Base-by-base conservation (phyloP, 2,888 invertebrate genomes). In the Diaphora mendica region DNA sequence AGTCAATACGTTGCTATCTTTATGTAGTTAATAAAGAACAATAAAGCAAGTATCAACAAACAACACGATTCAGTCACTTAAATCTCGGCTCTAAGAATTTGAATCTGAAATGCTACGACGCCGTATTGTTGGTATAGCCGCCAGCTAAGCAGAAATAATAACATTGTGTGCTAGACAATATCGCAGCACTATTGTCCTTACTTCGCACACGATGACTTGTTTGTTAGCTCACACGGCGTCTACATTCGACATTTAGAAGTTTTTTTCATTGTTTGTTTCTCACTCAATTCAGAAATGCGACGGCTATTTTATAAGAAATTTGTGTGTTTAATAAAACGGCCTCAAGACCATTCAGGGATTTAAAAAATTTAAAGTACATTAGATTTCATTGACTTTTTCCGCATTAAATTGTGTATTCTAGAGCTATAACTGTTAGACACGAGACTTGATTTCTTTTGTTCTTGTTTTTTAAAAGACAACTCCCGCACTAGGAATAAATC, bases 171-270 rank as follows among this genome's bases (percentile, higher is more conserved):
- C 51, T 33, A 67, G 66, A 70, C 70, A 70, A 73, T 73, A 65
- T 73, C 55, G 8, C 62, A 67, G 44, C 33, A 73, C 73, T 66
- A 66, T 62, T 35, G 69, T 73, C 62, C 23, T 73, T 73, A 80
- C 80, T 79, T 77, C 73, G 71, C 76, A 65, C 67, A 68, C 48
- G 39, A 42, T 69, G 55, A 67, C 33, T 66, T 62, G 68, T 73
- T 64, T 65, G 64, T 44, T 68, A 65, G 44, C 69, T 65, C 70
- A 71, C 73, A 67, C 55, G 64, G 62, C 64, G 70, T 68, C 64
- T 71, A 62, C 48, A 23, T 65, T 68, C 20, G 67, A 71, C 72
- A 35, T 67, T 72, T 42, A 69, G 68, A 48, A 59, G 66, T 55
- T 20, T 71, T 51, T 55, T 30, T 71, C 42, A 26, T 55, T 55